Percentiles rank a stretch among this genome's conserved stretches.
Evolutionary conservation across 92 coral and sea anemone genomes (phyloP).

Genomic region (Epizoanthus scotinus): DNA sequence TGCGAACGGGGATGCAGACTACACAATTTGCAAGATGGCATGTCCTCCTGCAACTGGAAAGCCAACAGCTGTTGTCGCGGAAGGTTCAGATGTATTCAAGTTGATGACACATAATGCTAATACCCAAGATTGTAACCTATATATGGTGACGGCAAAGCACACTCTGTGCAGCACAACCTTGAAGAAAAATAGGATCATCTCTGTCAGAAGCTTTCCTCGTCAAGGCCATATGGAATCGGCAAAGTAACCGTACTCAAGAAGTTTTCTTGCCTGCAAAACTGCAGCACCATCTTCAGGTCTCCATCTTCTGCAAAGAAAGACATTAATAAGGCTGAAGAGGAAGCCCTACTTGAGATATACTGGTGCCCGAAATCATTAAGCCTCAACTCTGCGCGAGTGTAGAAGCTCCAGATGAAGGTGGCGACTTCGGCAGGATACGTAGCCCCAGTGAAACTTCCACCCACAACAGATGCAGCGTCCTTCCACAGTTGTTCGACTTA

Average conservation of each 20-base stretch:
- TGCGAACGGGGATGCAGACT: constrained; percentile 29
- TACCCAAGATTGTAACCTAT: constrained; percentile 24
- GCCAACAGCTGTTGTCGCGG: constrained; percentile 38
- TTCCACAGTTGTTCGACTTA: constrained; percentile 42
- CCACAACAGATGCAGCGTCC: constrained; percentile 47
- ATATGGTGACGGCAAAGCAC: constrained; percentile 34
- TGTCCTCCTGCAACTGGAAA: neutral
- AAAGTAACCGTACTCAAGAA: constrained; percentile 41
- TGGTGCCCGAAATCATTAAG: neutral
- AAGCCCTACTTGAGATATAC: constrained; percentile 43
- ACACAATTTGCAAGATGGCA: constrained; percentile 41
- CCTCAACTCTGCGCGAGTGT: constrained; percentile 35
- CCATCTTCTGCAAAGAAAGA: constrained; percentile 8
- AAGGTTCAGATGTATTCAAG: constrained; percentile 36
- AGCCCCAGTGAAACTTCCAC: constrained; percentile 51
- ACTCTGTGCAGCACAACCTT: constrained; percentile 23
- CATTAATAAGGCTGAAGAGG: constrained; percentile 39
- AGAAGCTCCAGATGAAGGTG: constrained; percentile 48
- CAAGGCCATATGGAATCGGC: constrained; percentile 42
- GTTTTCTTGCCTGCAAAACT: constrained; percentile 35
- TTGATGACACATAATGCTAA: constrained; percentile 24
- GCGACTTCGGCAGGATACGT: constrained; percentile 45
- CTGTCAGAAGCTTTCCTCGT: constrained; percentile 28
- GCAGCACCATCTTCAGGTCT: constrained; percentile 13
- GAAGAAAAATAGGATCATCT: neutral